Conservation (phyloP, 1,140 invertebrate genomes). For the Metopolophium dirhodum region DNA sequence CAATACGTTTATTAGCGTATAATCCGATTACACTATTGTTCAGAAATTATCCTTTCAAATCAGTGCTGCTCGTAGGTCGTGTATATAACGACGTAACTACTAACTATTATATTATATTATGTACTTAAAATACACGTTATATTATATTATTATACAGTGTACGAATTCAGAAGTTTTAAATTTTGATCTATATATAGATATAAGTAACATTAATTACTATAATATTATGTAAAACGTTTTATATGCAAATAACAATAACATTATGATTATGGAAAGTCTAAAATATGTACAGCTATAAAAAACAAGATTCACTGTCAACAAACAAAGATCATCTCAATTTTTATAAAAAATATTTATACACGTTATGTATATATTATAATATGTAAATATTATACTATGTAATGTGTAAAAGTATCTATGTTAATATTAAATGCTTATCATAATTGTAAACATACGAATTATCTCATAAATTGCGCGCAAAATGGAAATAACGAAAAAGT, state of each 20-base stretch:
- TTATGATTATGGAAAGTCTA: background rate
- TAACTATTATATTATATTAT: background rate
- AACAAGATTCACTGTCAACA: background rate
- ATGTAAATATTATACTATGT: background rate
- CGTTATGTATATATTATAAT: background rate
- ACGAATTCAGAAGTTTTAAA: background rate
- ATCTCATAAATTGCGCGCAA: background rate
- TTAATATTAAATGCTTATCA: background rate
- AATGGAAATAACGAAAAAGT: constrained; percentile 5
- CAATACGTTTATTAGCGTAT: background rate
- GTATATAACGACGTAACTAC: background rate
- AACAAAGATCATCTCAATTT: background rate
- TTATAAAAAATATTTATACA: background rate
- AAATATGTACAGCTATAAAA: background rate
- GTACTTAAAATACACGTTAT: background rate
- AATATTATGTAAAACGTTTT: background rate
- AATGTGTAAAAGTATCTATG: background rate
- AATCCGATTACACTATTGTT: background rate
- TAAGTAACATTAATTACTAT: background rate
- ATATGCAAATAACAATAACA: background rate
- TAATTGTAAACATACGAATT: constrained; percentile 11
- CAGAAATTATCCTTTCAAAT: background rate
- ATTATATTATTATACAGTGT: background rate
- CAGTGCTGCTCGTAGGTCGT: background rate
- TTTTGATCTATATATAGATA: background rate